Conservation (phyloP, 2,797 vertebrate genomes). For the Pseudotriccus pelzelni region DNA sequence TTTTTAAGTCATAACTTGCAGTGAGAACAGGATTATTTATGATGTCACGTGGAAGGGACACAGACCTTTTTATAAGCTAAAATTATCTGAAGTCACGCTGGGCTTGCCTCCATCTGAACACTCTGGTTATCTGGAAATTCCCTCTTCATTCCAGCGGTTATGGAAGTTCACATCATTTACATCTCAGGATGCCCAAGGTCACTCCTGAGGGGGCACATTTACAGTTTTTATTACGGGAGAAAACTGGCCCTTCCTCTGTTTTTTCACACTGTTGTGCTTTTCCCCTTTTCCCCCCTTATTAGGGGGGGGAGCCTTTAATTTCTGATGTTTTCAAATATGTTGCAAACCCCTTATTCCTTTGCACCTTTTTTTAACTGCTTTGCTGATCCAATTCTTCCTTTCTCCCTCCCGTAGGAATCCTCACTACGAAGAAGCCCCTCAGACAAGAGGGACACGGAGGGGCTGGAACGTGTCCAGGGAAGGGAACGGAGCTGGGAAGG, state of each 20-base stretch:
- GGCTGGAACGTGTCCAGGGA: background rate
- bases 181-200: background rate
- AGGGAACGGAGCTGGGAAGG: background rate
- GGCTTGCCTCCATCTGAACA: background rate
- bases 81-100: background rate
- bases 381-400: background rate
- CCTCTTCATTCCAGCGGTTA: background rate
- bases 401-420: background rate
- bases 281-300: background rate
- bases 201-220: background rate
- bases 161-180: background rate
- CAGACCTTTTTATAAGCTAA: background rate
- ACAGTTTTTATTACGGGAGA: background rate
- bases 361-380: background rate
- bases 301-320: background rate
- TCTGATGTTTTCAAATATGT: background rate
- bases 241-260: background rate
- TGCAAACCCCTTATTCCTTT: background rate
- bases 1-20: background rate
- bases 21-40: background rate
- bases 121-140: background rate
- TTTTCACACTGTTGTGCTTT: background rate
- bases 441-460: accelerated
- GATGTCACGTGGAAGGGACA: background rate
- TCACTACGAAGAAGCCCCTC: background rate